A percentile compares a stretch with the other conserved stretches of the same genome.
phyloP scores from a whole-genome alignment of 2,797 vertebrate genomes.

The Gila robusta region DNA sequence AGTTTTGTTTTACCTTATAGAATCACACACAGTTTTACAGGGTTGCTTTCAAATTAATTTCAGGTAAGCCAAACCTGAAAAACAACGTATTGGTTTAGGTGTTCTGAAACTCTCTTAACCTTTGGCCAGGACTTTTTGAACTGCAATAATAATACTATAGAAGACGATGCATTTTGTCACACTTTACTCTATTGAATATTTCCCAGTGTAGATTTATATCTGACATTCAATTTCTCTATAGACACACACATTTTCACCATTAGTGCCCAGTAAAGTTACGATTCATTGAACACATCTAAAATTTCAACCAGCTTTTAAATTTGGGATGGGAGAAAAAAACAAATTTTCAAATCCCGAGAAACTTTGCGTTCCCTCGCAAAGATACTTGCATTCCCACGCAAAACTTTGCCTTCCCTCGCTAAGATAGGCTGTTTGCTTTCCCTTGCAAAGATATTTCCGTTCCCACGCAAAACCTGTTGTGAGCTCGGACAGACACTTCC shows the following conservation, averaged over 20 bases:
- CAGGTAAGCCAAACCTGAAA: neutral
- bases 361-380: no score
- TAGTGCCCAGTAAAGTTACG: neutral
- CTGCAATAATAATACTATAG: neutral
- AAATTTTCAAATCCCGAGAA: no score
- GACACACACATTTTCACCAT: neutral
- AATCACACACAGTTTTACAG: neutral
- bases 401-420: no score
- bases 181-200: neutral
- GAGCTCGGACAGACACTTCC: no score
- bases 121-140: neutral
- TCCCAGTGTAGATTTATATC: neutral
- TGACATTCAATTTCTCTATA: neutral
- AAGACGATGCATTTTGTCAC: neutral
- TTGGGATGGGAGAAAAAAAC: no score
- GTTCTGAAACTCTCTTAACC: neutral
- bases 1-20: neutral
- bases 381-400: no score
- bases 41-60: conserved; percentile 4
- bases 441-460: no score
- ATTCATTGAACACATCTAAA: neutral
- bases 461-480: no score
- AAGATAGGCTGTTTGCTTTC: no score
- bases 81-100: neutral
- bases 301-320: neutral